Conservation (phyloP, 2,888 invertebrate species). For the Lobophora halterata region DNA sequence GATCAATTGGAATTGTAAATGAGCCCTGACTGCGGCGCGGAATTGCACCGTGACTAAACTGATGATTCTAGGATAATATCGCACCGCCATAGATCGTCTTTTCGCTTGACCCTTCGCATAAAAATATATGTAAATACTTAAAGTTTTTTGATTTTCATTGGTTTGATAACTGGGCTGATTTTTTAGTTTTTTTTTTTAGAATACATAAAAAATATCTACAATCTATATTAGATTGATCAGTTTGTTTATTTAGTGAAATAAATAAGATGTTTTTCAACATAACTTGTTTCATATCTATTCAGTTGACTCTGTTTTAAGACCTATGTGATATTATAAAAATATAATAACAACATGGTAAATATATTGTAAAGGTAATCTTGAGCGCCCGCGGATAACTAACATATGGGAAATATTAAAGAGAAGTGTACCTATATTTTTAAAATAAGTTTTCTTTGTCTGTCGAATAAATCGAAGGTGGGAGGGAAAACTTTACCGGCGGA, state of each 20-base stretch:
- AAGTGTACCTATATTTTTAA: slow-evolving; percentile 77
- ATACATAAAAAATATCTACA: too few species aligned
- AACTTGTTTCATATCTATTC: too few species aligned
- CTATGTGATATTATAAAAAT: slow-evolving; percentile 2
- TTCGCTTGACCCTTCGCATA: slow-evolving; percentile 10
- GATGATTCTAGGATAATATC: slow-evolving; percentile 51
- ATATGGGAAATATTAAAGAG: slow-evolving; percentile 76
- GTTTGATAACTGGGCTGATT: too few species aligned
- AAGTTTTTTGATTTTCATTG: too few species aligned
- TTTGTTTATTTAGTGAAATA: too few species aligned
- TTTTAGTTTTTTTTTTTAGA: too few species aligned
- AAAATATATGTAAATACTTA: too few species aligned
- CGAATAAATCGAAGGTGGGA: slow-evolving; percentile 79
- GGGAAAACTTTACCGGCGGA: slow-evolving; percentile 70
- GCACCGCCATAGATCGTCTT: slow-evolving; percentile 10
- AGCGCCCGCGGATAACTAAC: slow-evolving; percentile 64
- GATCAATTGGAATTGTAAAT: slow-evolving; percentile 53
- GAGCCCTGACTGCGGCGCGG: slow-evolving; percentile 39
- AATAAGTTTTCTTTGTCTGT: slow-evolving; percentile 77
- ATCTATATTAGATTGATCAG: too few species aligned
- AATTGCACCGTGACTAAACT: slow-evolving; percentile 50
- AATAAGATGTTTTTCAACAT: too few species aligned
- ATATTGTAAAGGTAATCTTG: slow-evolving; percentile 71
- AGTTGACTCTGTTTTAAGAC: not conserved
- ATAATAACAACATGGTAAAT: slow-evolving; percentile 29